Base-by-base conservation (phyloP, 1,140 invertebrate species). In the Trissolcus basalis region DNA sequence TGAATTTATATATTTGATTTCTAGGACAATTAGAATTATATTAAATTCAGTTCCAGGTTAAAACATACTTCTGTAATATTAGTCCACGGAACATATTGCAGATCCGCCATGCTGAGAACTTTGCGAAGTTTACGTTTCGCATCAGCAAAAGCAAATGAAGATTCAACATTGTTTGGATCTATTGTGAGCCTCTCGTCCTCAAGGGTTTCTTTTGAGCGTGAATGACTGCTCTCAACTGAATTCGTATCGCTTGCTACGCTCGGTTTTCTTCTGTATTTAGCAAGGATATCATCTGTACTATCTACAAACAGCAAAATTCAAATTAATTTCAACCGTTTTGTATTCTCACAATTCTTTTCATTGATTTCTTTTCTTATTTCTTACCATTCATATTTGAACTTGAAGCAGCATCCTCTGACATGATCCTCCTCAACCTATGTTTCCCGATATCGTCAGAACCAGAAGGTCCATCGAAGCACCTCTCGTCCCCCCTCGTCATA, bases 91-190 rank as follows among this genome's bases (percentile, higher is more conserved):
- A 88, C 80, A 55, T 86, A 86, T 48, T 92, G 91, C 60, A 95
- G 86, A 82, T 96, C 94, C 4, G 93, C 92, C 59, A 93, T 95
- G 69, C 96, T 96, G 4, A 99, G 90, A 27, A 99, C 97, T 63
- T 96, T 91, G 41, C 97, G 91, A 36, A 99, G 89, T 85, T 98
- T 98, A 69, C 95, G 92, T 86, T 98, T 98, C 33, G 97, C 95
- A 88, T 96, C 95, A 51, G 91, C 88, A 82, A 97, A 97, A 15
- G 92, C 90, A 51, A 89, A 93, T 1, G 90, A 90, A 6, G 83
- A 78, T 73, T 93, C 92, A 1, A 93, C 81, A 72, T 92, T 92
- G 44, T 88, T 88, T 0, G 90, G 89, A 84, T 94, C 92, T 64
- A 92, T 92, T 19, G 89, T 85, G 11, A 90, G 89, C 19, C 89